Evolutionary conservation across 2,797 vertebrate genomes (phyloP).

Genomic region (Apogon hyalosoma): DNA sequence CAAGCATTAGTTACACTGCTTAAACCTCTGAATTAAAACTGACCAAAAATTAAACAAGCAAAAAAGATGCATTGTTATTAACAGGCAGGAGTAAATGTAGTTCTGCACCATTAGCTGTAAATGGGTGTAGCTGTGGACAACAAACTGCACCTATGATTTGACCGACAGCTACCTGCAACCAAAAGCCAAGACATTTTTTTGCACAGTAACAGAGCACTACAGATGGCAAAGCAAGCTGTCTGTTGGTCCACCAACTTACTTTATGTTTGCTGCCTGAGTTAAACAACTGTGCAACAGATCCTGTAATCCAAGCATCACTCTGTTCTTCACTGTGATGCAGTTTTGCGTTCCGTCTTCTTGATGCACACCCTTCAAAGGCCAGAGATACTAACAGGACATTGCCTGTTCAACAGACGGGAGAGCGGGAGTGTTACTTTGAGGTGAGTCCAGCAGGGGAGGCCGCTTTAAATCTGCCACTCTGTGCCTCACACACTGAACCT

Average conservation of each 20-base stretch:
- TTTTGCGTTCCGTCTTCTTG: constrained; percentile 4
- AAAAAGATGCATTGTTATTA: background rate
- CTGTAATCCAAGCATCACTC: background rate
- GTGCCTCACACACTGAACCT: constrained; percentile 18
- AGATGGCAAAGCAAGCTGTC: background rate
- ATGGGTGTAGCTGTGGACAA: constrained; percentile 3
- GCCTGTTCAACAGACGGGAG: background rate
- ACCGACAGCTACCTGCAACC: background rate
- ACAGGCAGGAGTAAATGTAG: background rate
- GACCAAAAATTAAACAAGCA: constrained; percentile 6
- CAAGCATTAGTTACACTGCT: background rate
- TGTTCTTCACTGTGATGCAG: background rate
- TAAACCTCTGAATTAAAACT: background rate
- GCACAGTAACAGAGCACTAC: background rate
- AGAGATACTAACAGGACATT: background rate
- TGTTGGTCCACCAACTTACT: background rate
- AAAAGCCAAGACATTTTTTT: background rate
- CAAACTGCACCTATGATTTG: background rate
- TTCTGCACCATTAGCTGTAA: constrained; percentile 1
- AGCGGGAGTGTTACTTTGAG: constrained; percentile 5
- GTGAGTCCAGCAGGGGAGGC: constrained; percentile 10
- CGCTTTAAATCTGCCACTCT: constrained; percentile 14
- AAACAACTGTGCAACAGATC: background rate
- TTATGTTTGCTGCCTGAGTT: background rate
- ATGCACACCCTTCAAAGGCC: constrained; percentile 10